Conservation (phyloP, 2,113 vertebrate genomes). For the Zeus faber region DNA sequence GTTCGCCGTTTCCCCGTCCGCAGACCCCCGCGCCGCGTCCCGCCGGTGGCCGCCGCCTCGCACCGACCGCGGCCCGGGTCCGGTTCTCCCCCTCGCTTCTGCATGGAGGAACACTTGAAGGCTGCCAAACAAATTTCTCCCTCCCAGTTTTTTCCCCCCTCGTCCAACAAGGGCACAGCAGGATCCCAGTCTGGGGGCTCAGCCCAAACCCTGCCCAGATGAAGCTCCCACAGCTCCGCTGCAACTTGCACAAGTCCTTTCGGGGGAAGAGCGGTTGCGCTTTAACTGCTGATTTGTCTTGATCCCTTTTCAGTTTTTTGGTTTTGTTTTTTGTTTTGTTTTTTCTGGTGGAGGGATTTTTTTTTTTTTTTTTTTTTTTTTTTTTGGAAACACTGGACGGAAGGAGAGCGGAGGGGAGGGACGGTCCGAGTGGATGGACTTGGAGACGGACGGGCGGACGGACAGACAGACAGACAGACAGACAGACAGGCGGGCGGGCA, state of each 20-base stretch:
- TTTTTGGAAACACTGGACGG: constrained; percentile 30
- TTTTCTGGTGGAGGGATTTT: constrained; percentile 27
- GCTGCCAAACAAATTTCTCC: constrained; percentile 38
- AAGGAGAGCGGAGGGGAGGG: constrained; percentile 59
- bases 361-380: too few species aligned
- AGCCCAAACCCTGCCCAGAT: constrained; percentile 41
- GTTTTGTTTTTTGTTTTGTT: too few species aligned
- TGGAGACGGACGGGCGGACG: too few species aligned
- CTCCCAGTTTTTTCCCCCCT: constrained; percentile 31
- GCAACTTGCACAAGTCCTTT: not conserved
- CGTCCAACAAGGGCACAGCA: constrained; percentile 57
- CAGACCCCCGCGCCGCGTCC: too few species aligned
- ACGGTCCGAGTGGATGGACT: constrained; percentile 55
- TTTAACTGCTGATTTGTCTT: not conserved
- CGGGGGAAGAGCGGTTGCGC: not conserved
- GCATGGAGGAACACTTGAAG: constrained; percentile 37
- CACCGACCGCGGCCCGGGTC: too few species aligned
- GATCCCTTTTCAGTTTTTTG: too few species aligned
- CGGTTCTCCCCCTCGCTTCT: too few species aligned
- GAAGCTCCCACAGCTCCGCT: constrained; percentile 8
- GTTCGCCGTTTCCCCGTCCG: too few species aligned
- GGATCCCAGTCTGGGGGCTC: constrained; percentile 55
- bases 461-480: too few species aligned
- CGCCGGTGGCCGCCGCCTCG: too few species aligned
- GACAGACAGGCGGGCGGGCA: too few species aligned